Evolutionary conservation across 1,140 invertebrate genomes (phyloP).

Genomic region (Pomacea maculata): DNA sequence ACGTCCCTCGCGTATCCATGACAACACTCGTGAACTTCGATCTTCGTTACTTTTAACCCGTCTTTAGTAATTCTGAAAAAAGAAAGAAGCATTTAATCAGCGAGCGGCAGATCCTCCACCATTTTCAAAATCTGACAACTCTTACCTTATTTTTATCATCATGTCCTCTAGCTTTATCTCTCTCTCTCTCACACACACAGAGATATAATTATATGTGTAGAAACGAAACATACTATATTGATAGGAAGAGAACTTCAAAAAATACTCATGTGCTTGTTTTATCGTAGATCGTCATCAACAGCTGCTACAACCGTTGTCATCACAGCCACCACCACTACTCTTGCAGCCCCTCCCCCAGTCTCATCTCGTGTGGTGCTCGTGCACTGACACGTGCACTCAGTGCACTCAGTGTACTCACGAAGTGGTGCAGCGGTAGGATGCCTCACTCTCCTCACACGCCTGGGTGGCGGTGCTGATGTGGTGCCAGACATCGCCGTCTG

Average conservation of each 20-base stretch:
- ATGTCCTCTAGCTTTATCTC: no score
- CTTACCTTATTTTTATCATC: not conserved
- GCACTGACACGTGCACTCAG: no score
- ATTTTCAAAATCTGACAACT: no score
- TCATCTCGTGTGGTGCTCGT: no score
- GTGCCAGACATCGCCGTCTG: slow-evolving; percentile 7
- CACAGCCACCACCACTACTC: not conserved
- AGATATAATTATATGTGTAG: no score
- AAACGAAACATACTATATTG: not conserved
- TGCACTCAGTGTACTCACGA: slow-evolving; percentile 27
- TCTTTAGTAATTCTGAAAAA: slow-evolving; percentile 26
- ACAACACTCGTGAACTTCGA: slow-evolving; percentile 44
- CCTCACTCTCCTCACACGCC: slow-evolving; percentile 40
- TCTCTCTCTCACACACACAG: not conserved
- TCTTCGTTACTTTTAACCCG: slow-evolving; percentile 21
- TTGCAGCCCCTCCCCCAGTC: no score
- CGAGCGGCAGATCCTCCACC: not conserved
- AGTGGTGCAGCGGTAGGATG: slow-evolving; percentile 41
- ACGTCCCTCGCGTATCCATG: slow-evolving; percentile 38
- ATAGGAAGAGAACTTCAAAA: not conserved
- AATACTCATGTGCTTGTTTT: not conserved
- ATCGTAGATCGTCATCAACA: not conserved
- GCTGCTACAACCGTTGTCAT: not conserved
- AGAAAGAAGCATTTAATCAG: not conserved
- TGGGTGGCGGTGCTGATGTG: slow-evolving; percentile 30